Base-by-base conservation (phyloP, 2,797 vertebrate genomes). In the Artibeus jamaicensis region DNA sequence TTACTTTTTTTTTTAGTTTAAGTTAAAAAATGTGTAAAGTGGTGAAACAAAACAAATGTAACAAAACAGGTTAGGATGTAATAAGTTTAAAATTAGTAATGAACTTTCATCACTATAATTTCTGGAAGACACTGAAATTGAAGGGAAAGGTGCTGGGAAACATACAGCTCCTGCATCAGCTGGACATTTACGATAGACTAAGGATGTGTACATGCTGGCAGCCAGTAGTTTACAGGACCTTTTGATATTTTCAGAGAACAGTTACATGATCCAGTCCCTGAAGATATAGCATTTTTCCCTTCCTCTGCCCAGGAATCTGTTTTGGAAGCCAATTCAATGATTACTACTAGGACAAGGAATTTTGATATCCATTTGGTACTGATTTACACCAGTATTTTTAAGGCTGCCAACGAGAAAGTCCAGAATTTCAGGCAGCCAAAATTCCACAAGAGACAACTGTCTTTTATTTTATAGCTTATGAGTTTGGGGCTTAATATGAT, bases 361-460 rank as follows among this genome's bases (percentile, higher is more conserved):
- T 97, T 98, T 97, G 98, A 98, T 98, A 98, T 98, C 97, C 98
- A 99, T 98, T 98, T 98, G 98, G 98, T 98, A 97, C 92, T 98
- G 98, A 98, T 98, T 98, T 98, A 98, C 97, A 98, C 93, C 95
- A 98, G 90, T 91, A 96, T 98, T 98, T 98, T 97, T 96, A 97
- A 97, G 97, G 91, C 97, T 98, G 97, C 98, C 98, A 98, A 97
- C 89, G 97, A 98, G 97, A 95, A 98, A 98, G 98, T 98, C 97
- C 98, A 98, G 97, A 98, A 97, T 96, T 98, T 98, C 97, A 98
- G 91, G 93, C 97, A 98, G 98, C 98, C 98, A 98, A 98, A 97
- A 98, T 98, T 98, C 97, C 97, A 97, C 95, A 98, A 98, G 81
- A 98, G 97, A 98, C 98, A 98, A 98, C 97, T 98, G 98, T 98